Conservation (phyloP, 2,113 vertebrate genomes). For the Dascyllus trimaculatus region DNA sequence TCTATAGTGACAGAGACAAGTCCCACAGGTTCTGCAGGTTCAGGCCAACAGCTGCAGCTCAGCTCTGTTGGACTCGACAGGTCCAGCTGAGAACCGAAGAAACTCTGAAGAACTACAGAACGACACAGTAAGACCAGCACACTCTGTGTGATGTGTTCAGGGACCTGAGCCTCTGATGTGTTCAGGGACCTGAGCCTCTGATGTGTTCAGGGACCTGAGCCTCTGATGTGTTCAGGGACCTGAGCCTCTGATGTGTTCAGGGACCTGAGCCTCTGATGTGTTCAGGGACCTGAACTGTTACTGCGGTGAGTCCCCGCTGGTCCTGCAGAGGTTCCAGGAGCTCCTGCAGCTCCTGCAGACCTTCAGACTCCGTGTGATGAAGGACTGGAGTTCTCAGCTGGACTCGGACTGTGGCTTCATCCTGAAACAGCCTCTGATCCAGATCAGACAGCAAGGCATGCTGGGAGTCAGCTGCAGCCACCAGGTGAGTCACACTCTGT, state of each 20-base stretch:
- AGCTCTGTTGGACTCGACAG: constrained; percentile 36
- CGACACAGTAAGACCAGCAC: not conserved
- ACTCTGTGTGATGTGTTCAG: too few relatives aligned
- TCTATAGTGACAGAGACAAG: constrained; percentile 19
- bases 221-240: too few relatives aligned
- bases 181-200: too few relatives aligned
- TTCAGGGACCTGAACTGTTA: constrained; percentile 64
- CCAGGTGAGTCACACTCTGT: constrained; percentile 36
- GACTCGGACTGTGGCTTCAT: constrained; percentile 82
- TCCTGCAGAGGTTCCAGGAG: constrained; percentile 79
- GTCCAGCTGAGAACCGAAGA: constrained; percentile 9
- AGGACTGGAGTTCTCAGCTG: constrained; percentile 69
- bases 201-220: too few relatives aligned
- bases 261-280: not conserved
- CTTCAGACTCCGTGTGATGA: constrained; percentile 52
- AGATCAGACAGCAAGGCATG: constrained; percentile 46
- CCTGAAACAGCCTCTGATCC: constrained; percentile 84
- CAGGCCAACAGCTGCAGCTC: not conserved
- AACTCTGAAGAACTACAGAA: not conserved
- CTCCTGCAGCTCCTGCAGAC: constrained; percentile 67
- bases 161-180: too few relatives aligned
- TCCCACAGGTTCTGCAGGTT: not conserved
- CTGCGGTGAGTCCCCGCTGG: constrained; percentile 67
- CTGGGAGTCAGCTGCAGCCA: constrained; percentile 76
- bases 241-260: too few relatives aligned